Evolutionary conservation across 2,888 invertebrate species (phyloP).

Genomic region (Drosophila colorata): DNA sequence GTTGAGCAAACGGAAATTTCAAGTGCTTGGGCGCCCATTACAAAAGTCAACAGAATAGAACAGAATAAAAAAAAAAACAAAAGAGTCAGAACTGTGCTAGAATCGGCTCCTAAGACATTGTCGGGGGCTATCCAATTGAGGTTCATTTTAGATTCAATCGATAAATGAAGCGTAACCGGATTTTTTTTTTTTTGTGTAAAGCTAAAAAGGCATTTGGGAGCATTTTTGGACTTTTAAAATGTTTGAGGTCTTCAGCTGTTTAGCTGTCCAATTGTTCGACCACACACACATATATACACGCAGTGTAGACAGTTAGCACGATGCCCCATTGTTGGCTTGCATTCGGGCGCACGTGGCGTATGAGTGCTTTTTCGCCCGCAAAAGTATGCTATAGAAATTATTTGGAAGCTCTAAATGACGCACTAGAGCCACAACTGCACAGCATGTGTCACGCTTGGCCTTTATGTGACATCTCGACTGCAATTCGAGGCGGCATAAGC

Average conservation of each 20-base stretch:
- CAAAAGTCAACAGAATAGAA: conserved; percentile 65
- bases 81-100: neutral
- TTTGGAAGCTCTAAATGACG: conserved; percentile 46
- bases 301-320: neutral
- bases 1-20: conserved; percentile 61
- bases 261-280: conserved; percentile 11
- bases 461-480: conserved; percentile 13
- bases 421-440: conserved; percentile 19
- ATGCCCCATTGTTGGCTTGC: conserved; percentile 3
- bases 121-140: conserved; percentile 30
- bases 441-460: conserved; percentile 13
- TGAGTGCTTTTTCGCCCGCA: conserved; percentile 31
- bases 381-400: conserved; percentile 62
- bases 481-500: conserved; percentile 52
- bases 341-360: conserved; percentile 26
- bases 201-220: conserved; percentile 21
- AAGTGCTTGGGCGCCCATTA: conserved; percentile 65
- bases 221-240: conserved; percentile 11
- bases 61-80: no score
- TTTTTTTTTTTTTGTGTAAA: neutral
- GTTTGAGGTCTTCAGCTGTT: conserved; percentile 8
- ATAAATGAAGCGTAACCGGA: conserved; percentile 68
- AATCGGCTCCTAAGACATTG: conserved; percentile 24
- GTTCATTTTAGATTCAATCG: conserved; percentile 77
- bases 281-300: conserved; percentile 4